Conservation (phyloP, 1,140 invertebrate genomes). For the Nebria ingens region DNA sequence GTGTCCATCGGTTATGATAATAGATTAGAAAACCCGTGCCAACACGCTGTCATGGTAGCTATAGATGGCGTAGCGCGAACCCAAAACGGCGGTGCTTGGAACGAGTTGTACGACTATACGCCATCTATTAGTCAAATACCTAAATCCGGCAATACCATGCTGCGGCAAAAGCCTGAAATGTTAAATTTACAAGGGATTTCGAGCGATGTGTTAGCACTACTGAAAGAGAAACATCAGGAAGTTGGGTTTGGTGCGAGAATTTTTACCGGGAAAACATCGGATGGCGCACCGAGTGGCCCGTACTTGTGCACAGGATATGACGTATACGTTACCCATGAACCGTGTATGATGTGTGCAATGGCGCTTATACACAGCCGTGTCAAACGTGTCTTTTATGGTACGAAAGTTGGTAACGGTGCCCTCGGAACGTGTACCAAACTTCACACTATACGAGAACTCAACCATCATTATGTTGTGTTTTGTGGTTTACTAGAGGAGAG, state of each 20-base stretch:
- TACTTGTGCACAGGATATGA: conserved; percentile 89
- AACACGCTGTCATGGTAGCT: conserved; percentile 77
- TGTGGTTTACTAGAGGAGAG: conserved; percentile 22
- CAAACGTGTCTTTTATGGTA: conserved; percentile 69
- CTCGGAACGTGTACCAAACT: conserved; percentile 60
- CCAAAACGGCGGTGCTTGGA: conserved; percentile 73
- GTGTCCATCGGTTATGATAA: conserved; percentile 55
- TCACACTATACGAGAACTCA: conserved; percentile 67
- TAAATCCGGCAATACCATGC: background rate
- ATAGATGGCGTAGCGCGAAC: conserved; percentile 73
- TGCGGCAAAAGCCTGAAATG: background rate
- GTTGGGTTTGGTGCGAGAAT: conserved; percentile 25
- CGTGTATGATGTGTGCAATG: conserved; percentile 92
- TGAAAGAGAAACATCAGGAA: conserved; percentile 22
- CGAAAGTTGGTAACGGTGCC: conserved; percentile 49
- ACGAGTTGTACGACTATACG: conserved; percentile 9
- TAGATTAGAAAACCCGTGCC: conserved; percentile 54
- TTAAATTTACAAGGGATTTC: conserved; percentile 23
- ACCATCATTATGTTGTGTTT: conserved; percentile 85
- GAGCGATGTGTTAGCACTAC: conserved; percentile 16
- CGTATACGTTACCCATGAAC: conserved; percentile 72
- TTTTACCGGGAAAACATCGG: conserved; percentile 30
- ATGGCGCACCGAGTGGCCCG: conserved; percentile 38
- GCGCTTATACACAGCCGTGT: conserved; percentile 81
- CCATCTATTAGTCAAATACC: background rate